phyloP scores from a whole-genome alignment of 2,113 vertebrate species.

The Thamnaconus septentrionalis region DNA sequence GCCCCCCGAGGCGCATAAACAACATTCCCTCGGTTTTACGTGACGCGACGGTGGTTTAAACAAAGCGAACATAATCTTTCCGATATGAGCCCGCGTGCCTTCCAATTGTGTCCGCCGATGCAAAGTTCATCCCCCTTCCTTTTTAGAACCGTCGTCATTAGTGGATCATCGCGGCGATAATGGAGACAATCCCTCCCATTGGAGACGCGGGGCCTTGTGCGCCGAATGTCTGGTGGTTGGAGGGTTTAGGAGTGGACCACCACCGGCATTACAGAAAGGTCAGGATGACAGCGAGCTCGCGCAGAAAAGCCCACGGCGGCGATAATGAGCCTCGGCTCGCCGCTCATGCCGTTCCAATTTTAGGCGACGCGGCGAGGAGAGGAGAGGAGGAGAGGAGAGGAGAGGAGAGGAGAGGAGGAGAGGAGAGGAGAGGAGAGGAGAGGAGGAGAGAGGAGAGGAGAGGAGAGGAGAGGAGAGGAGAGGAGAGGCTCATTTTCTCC shows the following conservation, averaged over 20 bases:
- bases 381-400: conserved; percentile 20
- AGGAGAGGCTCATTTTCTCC: conserved; percentile 52
- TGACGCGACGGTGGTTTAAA: conserved; percentile 27
- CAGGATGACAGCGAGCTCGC: conserved; percentile 30
- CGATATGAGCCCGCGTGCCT: conserved; percentile 4
- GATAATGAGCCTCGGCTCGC: conserved; percentile 39
- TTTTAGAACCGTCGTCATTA: conserved; percentile 28
- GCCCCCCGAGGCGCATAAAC: conserved; percentile 31
- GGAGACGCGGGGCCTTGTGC: conserved; percentile 31
- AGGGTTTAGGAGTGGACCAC: not conserved
- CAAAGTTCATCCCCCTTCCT: conserved; percentile 6
- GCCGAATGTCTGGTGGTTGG: conserved; percentile 17
- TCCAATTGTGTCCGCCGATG: not conserved
- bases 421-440: conserved; percentile 29
- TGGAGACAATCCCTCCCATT: conserved; percentile 25
- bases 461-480: conserved; percentile 9
- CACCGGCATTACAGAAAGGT: conserved; percentile 32
- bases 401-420: no score
- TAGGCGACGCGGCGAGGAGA: conserved; percentile 10
- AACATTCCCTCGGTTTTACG: conserved; percentile 18
- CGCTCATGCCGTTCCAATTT: conserved; percentile 29
- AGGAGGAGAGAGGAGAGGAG: conserved; percentile 23
- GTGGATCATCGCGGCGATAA: conserved; percentile 18
- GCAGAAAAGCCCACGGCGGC: conserved; percentile 9
- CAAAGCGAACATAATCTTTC: conserved; percentile 9